These are phyloP conservation scores for Muntiacus muntjak DNA, from an alignment of 2,113 vertebrate genomes.

Conservation along the genomic window DNA sequence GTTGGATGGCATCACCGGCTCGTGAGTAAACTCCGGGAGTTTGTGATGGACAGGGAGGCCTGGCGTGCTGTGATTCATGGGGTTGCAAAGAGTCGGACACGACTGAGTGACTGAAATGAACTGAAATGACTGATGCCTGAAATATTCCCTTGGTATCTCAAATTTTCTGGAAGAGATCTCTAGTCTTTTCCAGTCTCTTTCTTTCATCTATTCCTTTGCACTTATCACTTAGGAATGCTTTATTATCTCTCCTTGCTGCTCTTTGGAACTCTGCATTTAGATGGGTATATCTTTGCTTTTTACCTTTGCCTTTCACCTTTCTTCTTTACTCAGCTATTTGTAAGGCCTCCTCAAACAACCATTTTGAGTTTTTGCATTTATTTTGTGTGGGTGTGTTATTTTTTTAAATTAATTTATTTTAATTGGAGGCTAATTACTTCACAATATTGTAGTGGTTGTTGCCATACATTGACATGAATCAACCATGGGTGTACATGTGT, in stretches of 20 bases:
- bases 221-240: background rate
- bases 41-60: too few relatives aligned
- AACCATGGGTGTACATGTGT: background rate
- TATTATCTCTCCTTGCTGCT: background rate
- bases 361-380: background rate
- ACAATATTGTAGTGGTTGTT: background rate
- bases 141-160: background rate
- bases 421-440: background rate
- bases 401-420: background rate
- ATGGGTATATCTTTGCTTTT: background rate
- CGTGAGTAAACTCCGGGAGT: too few relatives aligned
- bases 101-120: too few relatives aligned
- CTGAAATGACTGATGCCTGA: background rate
- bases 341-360: background rate
- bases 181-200: background rate
- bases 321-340: background rate
- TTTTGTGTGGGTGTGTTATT: background rate
- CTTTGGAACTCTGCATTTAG: background rate
- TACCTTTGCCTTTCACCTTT: background rate
- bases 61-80: too few relatives aligned
- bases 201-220: background rate
- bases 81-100: too few relatives aligned
- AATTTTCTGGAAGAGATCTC: background rate
- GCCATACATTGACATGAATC: background rate
- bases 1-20: too few relatives aligned